phyloP scores from a whole-genome alignment of 1,140 invertebrate species.

The Pectinophora gossypiella region DNA sequence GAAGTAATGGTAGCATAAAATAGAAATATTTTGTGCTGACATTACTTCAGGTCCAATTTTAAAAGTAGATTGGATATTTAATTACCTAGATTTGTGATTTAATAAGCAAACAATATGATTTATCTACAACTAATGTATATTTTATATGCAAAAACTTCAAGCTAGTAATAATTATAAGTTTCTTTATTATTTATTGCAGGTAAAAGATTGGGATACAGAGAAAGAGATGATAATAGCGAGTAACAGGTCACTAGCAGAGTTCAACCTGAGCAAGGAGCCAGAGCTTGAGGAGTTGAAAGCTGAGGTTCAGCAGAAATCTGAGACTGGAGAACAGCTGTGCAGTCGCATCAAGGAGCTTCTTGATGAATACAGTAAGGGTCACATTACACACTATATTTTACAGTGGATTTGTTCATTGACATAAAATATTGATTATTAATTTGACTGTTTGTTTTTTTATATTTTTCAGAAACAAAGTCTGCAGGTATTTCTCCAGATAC shows the following conservation, averaged over 20 bases:
- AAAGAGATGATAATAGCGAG: conserved; percentile 90
- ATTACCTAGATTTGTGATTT: no score
- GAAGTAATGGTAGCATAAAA: no score
- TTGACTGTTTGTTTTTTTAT: background rate
- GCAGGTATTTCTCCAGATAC: conserved; percentile 86
- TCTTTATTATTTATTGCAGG: conserved; percentile 74
- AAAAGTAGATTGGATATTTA: no score
- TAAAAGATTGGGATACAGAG: conserved; percentile 87
- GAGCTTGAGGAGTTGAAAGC: conserved; percentile 84
- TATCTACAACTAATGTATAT: no score
- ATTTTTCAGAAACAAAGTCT: conserved; percentile 79
- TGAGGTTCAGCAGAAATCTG: conserved; percentile 80
- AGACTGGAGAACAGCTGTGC: conserved; percentile 81
- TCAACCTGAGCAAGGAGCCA: conserved; percentile 89
- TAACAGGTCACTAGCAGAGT: conserved; percentile 91
- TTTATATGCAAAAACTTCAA: no score
- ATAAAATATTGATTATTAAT: no score
- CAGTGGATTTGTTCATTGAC: no score
- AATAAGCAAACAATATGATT: no score
- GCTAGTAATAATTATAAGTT: background rate
- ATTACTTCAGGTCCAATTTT: no score
- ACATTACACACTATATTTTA: no score
- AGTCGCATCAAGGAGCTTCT: conserved; percentile 81
- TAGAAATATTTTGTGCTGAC: no score
- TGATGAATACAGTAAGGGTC: conserved; percentile 80